These are phyloP conservation scores for Apodemus speciosus DNA, from an alignment of 2,113 vertebrate species.

Conservation along the genomic window DNA sequence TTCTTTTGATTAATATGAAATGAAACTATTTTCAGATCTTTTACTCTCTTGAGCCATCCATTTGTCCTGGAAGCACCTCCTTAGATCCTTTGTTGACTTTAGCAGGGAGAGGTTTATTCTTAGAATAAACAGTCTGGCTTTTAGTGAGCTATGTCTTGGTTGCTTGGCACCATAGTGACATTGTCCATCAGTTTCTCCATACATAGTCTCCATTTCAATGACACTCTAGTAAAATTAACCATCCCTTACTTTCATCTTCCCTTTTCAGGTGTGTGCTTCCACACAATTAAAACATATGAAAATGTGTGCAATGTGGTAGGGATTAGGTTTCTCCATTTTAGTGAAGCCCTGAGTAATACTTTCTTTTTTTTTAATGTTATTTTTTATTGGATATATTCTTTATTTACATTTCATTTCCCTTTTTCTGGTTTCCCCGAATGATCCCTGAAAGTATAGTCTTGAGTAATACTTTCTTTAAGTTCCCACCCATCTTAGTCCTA, in stretches of 20 bases:
- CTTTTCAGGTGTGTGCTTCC: not conserved
- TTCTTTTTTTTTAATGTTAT: too few species aligned
- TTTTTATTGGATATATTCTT: too few species aligned
- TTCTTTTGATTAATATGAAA: not conserved
- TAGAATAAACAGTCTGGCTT: not conserved
- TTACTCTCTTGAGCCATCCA: not conserved
- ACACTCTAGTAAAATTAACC: not conserved
- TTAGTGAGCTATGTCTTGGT: not conserved
- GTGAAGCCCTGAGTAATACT: not conserved
- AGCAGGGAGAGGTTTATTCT: not conserved
- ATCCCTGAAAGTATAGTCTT: too few species aligned
- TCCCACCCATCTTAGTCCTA: not conserved
- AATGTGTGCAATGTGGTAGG: not conserved
- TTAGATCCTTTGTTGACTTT: not conserved
- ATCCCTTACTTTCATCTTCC: not conserved
- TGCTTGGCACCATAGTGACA: not conserved
- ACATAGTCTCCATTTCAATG: not conserved
- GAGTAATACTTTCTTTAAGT: not conserved
- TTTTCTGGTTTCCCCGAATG: too few species aligned
- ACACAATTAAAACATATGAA: not conserved
- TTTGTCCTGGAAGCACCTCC: not conserved
- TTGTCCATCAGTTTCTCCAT: not conserved
- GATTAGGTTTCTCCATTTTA: not conserved
- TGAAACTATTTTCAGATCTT: not conserved
- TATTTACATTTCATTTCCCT: too few species aligned